A percentile compares a stretch with the other conserved stretches of the same genome.
phyloP scores from a whole-genome alignment of 2,113 vertebrate species.

The Hippopotamus amphibius region DNA sequence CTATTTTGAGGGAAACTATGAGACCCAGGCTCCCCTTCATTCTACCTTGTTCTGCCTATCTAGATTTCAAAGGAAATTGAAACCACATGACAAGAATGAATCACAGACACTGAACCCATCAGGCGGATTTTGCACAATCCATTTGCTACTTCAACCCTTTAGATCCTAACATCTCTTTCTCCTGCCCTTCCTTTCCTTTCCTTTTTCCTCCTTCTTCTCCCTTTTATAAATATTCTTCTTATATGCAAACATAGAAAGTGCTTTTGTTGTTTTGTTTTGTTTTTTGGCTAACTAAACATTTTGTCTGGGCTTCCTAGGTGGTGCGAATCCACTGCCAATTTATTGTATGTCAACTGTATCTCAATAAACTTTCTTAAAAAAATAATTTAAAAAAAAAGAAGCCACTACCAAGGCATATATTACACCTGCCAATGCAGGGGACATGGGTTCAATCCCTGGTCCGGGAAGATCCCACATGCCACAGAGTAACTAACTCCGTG shows the following conservation, averaged over 20 bases:
- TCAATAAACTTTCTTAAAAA: no score
- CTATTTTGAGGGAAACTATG: background rate
- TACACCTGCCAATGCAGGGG: background rate
- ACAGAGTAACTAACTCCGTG: no score
- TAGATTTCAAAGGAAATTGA: slow-evolving; percentile 50
- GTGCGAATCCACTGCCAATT: no score
- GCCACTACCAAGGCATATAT: no score
- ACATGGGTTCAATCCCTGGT: background rate
- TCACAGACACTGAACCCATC: background rate
- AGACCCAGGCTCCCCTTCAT: background rate
- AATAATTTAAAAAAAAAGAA: no score
- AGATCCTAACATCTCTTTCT: background rate
- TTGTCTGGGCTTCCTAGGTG: background rate
- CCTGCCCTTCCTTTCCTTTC: background rate
- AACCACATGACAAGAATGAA: background rate
- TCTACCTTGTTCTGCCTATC: background rate
- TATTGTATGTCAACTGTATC: no score
- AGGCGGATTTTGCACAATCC: background rate
- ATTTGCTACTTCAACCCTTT: background rate
- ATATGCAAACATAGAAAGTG: background rate
- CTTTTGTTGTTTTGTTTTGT: background rate
- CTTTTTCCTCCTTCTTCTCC: background rate
- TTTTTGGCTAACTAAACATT: background rate
- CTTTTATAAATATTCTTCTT: background rate
- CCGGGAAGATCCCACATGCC: background rate